Conservation (phyloP, 1,140 invertebrate genomes). For the Neoseiulus cucumeris region DNA sequence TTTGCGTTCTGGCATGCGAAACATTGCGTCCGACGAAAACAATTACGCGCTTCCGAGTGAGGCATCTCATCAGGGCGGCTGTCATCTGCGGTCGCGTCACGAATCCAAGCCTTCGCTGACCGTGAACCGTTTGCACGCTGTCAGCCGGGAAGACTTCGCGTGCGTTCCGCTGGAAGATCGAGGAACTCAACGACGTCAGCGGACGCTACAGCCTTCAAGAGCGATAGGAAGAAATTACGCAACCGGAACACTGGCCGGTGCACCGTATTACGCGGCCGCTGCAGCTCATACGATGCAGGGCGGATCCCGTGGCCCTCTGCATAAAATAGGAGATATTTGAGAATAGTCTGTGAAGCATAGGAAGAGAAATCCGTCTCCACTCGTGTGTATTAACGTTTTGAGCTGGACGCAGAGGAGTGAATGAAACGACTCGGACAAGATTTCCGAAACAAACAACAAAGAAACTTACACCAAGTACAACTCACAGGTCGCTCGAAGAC, state of each 20-base stretch:
- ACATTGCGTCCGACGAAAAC: neutral
- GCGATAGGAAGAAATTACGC: neutral
- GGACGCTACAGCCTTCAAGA: neutral
- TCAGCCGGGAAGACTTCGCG: neutral
- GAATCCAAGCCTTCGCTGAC: slow-evolving; percentile 1
- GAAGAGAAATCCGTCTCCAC: too few relatives aligned
- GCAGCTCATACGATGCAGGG: neutral
- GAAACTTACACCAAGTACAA: too few relatives aligned
- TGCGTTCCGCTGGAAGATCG: neutral
- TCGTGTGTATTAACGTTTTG: too few relatives aligned
- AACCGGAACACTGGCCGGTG: neutral
- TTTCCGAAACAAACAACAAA: too few relatives aligned
- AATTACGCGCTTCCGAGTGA: slow-evolving; percentile 2
- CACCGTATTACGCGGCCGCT: neutral
- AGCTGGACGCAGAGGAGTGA: too few relatives aligned
- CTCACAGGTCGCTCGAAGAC: too few relatives aligned
- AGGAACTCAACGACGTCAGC: neutral
- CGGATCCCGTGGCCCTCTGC: too few relatives aligned
- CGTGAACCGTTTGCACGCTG: slow-evolving; percentile 4
- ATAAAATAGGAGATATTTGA: too few relatives aligned
- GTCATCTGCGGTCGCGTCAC: neutral
- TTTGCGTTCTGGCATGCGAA: neutral
- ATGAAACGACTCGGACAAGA: too few relatives aligned
- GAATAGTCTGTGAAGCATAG: too few relatives aligned
- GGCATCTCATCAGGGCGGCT: neutral